Evolutionary conservation across 2,113 vertebrate genomes (phyloP), one percentile per base, ranked within the genome.

Genomic region (Ondatra zibethicus): DNA sequence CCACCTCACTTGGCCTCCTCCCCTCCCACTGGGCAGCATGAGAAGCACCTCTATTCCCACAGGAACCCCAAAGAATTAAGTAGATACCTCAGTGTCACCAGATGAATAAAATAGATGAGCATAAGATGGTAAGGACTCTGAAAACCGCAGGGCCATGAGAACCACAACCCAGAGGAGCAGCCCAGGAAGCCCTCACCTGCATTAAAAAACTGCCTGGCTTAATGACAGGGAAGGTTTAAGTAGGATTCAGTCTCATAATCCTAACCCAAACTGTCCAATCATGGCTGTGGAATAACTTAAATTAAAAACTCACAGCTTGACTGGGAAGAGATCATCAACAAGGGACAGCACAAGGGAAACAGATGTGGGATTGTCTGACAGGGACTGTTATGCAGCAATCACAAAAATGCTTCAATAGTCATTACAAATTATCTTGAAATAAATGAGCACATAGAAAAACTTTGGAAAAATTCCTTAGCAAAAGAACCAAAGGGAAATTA

Each of bases 171-270:
- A 85, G 13, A n/a, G 31, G 7, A 23, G 13, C 3, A 7, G 75
- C 36, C 58, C 23, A 45, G 50, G 42, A 80, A 6, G 7, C 17
- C 10, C 52, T 70, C 0, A 19, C 17, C 6, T 27, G 45, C 50
- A 19, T 4, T 21, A 0, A 6, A 0, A 16, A 10, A 0, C 9
- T 4, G 16, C 66, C 86, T n/a, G 7, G 11, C 42, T 29, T 39
- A 45, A 42, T 14, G 17, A 21, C 14, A 81, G 16, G 21, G 61
- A 52, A 80, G 31, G 21, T 14, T 75, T 39, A 58, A 8, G 6
- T 12, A 29, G 33, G 47, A 61, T 3, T 19, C 87, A 5, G 25
- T 39, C 61, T 91, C 50, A 7, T 5, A 72, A 78, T 0, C 3
- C 3, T 13, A 82, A 61, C 7, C 23, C 50, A 45, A 52, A 36